A percentile compares a stretch with the other conserved stretches of the same genome.
phyloP scores from a whole-genome alignment of 2,888 invertebrate species.

The Entomobrya proxima region DNA sequence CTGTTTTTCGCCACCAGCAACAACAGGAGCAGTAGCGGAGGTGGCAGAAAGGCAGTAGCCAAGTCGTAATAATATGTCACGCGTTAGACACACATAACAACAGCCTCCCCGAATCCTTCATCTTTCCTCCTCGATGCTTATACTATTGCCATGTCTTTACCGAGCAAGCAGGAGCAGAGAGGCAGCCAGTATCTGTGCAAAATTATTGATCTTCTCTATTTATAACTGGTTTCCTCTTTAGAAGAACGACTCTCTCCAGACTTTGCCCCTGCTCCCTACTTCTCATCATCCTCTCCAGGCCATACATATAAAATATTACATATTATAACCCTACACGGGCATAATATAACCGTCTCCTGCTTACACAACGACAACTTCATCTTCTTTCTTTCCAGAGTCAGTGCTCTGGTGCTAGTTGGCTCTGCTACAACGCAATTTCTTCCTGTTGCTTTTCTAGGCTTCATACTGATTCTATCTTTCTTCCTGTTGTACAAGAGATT shows the following conservation, averaged over 20 bases:
- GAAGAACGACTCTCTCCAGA: neutral
- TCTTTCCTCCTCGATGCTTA: neutral
- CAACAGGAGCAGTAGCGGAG: no score
- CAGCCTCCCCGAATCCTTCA: neutral
- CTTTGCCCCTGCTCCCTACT: neutral
- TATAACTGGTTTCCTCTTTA: neutral
- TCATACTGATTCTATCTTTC: neutral
- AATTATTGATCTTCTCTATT: neutral
- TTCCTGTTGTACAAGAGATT: no score
- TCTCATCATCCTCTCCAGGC: neutral
- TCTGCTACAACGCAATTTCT: neutral
- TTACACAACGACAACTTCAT: neutral
- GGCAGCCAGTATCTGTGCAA: neutral
- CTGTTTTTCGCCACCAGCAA: no score
- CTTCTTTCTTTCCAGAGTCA: neutral
- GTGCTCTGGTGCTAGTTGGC: no score
- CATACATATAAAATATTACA: neutral
- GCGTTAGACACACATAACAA: neutral
- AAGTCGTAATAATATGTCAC: no score
- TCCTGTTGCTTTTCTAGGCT: neutral
- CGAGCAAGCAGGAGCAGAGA: no score
- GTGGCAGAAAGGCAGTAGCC: no score
- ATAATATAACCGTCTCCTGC: no score
- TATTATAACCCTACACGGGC: no score
- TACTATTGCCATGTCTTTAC: no score